A percentile compares a stretch with the other conserved stretches of the same genome.
Conservation (phyloP, 2,888 invertebrate genomes). For the Margaritifera margaritifera region DNA sequence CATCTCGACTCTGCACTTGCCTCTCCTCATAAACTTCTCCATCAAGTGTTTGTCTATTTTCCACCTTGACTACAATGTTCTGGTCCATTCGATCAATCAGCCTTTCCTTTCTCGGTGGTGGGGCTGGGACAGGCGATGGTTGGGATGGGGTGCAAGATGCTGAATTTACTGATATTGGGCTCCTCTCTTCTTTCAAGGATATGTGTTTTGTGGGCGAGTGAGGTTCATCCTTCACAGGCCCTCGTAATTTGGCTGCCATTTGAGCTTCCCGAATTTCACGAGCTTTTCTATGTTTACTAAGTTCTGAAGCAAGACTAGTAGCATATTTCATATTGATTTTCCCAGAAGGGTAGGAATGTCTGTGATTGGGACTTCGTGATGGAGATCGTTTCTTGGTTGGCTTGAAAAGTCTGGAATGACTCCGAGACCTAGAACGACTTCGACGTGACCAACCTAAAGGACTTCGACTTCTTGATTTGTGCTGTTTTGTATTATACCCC, state of each 20-base stretch:
- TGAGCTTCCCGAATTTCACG: slow-evolving; percentile 73
- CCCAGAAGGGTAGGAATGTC: slow-evolving; percentile 27
- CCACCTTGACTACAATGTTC: slow-evolving; percentile 56
- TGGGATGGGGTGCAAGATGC: slow-evolving; percentile 11
- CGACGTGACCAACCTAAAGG: slow-evolving; percentile 36
- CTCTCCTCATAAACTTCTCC: slow-evolving; percentile 14
- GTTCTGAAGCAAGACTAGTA: slow-evolving; percentile 68
- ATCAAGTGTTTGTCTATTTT: slow-evolving; percentile 43
- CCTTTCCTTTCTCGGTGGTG: slow-evolving; percentile 34
- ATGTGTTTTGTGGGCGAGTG: slow-evolving; percentile 8
- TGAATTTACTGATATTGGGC: too few relatives aligned
- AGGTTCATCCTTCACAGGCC: slow-evolving; percentile 27
- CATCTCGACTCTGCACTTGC: slow-evolving; percentile 14
- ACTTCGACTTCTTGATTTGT: slow-evolving; percentile 45
- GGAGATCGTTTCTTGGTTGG: slow-evolving; percentile 32
- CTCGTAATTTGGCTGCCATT: slow-evolving; percentile 41
- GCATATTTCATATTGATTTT: slow-evolving; percentile 61
- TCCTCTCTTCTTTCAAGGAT: slow-evolving; percentile 27
- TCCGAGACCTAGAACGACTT: slow-evolving; percentile 47
- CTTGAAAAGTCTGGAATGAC: slow-evolving; percentile 41
- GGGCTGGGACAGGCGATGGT: slow-evolving; percentile 4
- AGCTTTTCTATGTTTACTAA: slow-evolving; percentile 68
- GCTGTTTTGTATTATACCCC: slow-evolving; percentile 26
- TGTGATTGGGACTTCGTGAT: slow-evolving; percentile 37
- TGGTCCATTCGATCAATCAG: slow-evolving; percentile 42